Base-by-base conservation (phyloP, 23 tunicate genomes). In the Phallusia fumigata region DNA sequence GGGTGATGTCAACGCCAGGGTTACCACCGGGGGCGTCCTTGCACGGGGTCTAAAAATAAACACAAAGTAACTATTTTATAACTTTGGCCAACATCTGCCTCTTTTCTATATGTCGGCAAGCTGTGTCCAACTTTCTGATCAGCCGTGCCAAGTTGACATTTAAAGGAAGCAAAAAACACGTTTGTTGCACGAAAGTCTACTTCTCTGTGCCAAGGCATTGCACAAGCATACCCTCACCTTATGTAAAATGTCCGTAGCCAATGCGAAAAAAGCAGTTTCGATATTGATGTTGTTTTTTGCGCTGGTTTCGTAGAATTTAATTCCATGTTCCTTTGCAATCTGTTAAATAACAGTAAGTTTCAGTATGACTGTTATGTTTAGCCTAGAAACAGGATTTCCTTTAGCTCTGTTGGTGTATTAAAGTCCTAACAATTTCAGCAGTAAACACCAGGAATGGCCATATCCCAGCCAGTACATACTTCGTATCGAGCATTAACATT, bases 211-310 rank as follows among this genome's bases (percentile, higher is more conserved):
- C 69, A 6, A 58, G 69, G 69, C 16, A 58, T 5, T 58, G 3
- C 26, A 21, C 16, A 58, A 73, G 18, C 79, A 51, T 19, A 18
- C 26, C 18, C 50, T 65, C 80, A 92, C 97, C 90, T 93, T 93
- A 86, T 93, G 87, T 75, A 93, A 88, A 49, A 93, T 93, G 81
- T 93, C 97, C 8, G 93, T 89, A 26, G 98, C 98, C 16, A 94
- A 84, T 10, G 95, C 85, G 44, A 94, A 85, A 82, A 96, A 96
- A 30, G 99, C 99, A n/a, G 87, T 90, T 74, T 96, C 99, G 31
- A 96, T 96, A 84, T 96, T 96, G 90, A 96, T 91, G 90, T 91
- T 96, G 64, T 91, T 88, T 85, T 91, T 91, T 65, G 99, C 99
- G 36, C 96, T 87, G 30, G 99, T 96, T 65, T 96, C 99, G 52